Conservation (phyloP, 2,888 invertebrate genomes). For the Platypus cylindrus region DNA sequence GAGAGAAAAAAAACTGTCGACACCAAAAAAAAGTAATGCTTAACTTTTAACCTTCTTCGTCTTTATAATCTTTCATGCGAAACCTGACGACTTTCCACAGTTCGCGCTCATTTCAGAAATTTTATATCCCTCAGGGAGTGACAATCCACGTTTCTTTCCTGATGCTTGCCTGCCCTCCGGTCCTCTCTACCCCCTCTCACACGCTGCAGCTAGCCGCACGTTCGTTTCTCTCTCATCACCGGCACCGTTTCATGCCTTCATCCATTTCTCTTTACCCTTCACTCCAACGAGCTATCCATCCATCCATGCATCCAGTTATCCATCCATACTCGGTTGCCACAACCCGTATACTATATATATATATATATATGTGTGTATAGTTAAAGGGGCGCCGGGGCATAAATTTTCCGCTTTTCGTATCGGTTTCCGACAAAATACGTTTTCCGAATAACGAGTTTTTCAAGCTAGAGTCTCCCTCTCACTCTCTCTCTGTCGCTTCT, state of each 20-base stretch:
- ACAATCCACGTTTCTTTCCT: conserved; percentile 16
- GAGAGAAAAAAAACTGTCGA: too few species aligned
- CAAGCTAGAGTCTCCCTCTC: too few species aligned
- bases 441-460: conserved; percentile 8
- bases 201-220: conserved; percentile 1
- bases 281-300: too few species aligned
- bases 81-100: conserved; percentile 11
- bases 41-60: too few species aligned
- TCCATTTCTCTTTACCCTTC: conserved; percentile 6
- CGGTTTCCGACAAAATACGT: conserved; percentile 16
- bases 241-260: background rate
- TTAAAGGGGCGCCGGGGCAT: conserved; percentile 17
- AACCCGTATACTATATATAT: too few species aligned
- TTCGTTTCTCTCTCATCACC: background rate
- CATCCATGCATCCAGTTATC: too few species aligned
- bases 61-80: conserved; percentile 7
- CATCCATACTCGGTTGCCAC: too few species aligned
- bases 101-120: conserved; percentile 10
- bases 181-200: conserved; percentile 8
- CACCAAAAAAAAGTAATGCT: too few species aligned
- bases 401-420: conserved; percentile 17
- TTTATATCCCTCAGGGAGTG: conserved; percentile 15
- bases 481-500: too few species aligned
- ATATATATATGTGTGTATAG: too few species aligned
- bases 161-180: too few species aligned